Base-by-base conservation (phyloP, 2,888 invertebrate species). In the Amphipyra berbera region DNA sequence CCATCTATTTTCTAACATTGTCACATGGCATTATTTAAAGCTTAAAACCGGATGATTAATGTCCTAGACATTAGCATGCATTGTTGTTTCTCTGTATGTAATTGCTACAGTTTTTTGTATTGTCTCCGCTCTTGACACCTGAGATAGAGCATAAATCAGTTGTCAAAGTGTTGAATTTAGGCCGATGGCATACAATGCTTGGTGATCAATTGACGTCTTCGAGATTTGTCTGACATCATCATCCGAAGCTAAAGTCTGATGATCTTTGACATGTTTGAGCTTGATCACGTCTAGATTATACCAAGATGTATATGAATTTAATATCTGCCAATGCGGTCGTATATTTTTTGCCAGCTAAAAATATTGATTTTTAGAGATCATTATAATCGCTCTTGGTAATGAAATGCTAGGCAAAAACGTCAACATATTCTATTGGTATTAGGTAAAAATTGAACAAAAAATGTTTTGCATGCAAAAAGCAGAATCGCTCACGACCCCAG, bases 131-230 rank as follows among this genome's bases (percentile, higher is more conserved):
- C 86, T 90, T 92, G 91, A 92, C 93, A 93, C 92, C 92, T 91
- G 91, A 89, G 89, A 81, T 81, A 71, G 73, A 81, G 81, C 82
- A 94, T 94, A 91, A 93, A 93, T 94, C 93, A 93, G 90, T 87
- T 94, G 93, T 94, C 93, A 92, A 85, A 85, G 86, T 85, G 84
- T 85, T 84, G 84, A 87, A 89, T 89, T 85, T 87, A 83, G 89
- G 86, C 83, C 85, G 87, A 84, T 83, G 82, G 79, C 82, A 82
- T 84, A 90, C 88, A 89, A 89, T 88, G 85, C 83, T 79, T 73
- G 81, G 83, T 85, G 82, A 91, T 91, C 90, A 89, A 89, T 90
- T 87, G 87, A 86, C 78, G 88, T 90, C 88, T 85, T 81, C 82
- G 82, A 63, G 63, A 83, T 81, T 80, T 82, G 81, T 68, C 87